Evolutionary conservation across 1,140 invertebrate species (phyloP), one percentile per base, ranked within the genome.

Genomic region (Coelopa frigida): DNA sequence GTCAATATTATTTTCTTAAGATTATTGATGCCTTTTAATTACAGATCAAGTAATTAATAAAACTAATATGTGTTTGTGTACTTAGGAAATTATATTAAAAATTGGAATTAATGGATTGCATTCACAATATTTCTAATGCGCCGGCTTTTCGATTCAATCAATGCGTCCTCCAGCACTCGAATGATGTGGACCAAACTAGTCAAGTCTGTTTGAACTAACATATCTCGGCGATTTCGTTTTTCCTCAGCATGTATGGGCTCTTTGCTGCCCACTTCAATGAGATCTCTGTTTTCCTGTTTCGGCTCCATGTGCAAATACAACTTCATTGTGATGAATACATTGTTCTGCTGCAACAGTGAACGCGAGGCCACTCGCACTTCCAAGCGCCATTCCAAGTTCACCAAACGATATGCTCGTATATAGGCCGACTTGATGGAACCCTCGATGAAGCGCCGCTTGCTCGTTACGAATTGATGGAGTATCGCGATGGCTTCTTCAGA

Each of bases 381-480:
- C 23, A 68, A 45, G 7, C 64, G 56, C 64, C 64, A 68, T 39
- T 67, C 58, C 0, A 68, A 40, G 37, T 68, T 59, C 2, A 67
- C 52, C 22, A 68, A 22, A 7, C 64, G 54, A 40, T 60, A 61
- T 8, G 62, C 55, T 33, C 63, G 52, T 26, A 67, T 61, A 38
- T 67, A 66, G 12, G 63, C 63, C 10, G 60, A 59, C 39, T 67
- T 67, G 3, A 67, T 67, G 3, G 63, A 66, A 3, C 63, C 57
- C 18, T 67, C 63, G n/a, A 67, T 51, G 42, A 66, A 67, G 33
- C 48, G 51, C 1, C 57, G 48, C 37, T 67, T 67, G 36, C 60
- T 66, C 6, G 47, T 56, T 3, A 66, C 58, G 35, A 67, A 67
- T 46, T 67, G 62, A 18, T 55, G 52, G 1, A 67, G 51, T 3